These are phyloP conservation scores for Lepisosteus osseus DNA, from an alignment of 2,113 vertebrate species.

Conservation along the genomic window DNA sequence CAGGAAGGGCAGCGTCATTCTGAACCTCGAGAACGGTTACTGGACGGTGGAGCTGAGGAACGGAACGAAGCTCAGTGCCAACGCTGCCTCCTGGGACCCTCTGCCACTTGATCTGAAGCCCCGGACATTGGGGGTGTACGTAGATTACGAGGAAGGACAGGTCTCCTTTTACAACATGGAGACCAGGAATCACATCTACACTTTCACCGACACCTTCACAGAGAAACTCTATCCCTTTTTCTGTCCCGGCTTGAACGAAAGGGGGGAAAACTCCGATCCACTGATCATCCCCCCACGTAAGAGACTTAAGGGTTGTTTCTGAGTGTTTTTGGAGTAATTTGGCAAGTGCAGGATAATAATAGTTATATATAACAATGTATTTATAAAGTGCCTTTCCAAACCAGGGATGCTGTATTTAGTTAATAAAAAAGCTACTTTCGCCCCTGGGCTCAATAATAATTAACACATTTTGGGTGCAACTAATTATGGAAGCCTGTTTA, in stretches of 20 bases:
- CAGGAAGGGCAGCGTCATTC: slow-evolving; percentile 60
- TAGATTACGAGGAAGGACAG: slow-evolving; percentile 55
- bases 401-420: too few relatives aligned
- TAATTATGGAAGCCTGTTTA: too few relatives aligned
- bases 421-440: too few relatives aligned
- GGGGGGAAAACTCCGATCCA: slow-evolving; percentile 46
- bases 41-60: slow-evolving; percentile 68
- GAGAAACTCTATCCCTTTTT: slow-evolving; percentile 68
- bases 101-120: slow-evolving; percentile 37
- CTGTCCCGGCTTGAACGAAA: slow-evolving; percentile 67
- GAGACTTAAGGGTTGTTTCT: too few relatives aligned
- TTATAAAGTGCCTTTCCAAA: too few relatives aligned
- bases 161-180: slow-evolving; percentile 61
- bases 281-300: slow-evolving; percentile 47
- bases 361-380: too few relatives aligned
- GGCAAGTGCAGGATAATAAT: too few relatives aligned
- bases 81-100: slow-evolving; percentile 43
- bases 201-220: slow-evolving; percentile 52
- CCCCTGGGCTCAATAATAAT: too few relatives aligned
- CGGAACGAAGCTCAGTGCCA: slow-evolving; percentile 43
- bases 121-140: slow-evolving; percentile 41
- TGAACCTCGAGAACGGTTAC: slow-evolving; percentile 60
- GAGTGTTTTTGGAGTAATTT: too few relatives aligned
- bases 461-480: too few relatives aligned
- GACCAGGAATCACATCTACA: slow-evolving; percentile 46